Evolutionary conservation across 30 jellyfish, hydroid and myxozoan genomes (phyloP).

Genomic region (Chrysaora quinquecirrha): DNA sequence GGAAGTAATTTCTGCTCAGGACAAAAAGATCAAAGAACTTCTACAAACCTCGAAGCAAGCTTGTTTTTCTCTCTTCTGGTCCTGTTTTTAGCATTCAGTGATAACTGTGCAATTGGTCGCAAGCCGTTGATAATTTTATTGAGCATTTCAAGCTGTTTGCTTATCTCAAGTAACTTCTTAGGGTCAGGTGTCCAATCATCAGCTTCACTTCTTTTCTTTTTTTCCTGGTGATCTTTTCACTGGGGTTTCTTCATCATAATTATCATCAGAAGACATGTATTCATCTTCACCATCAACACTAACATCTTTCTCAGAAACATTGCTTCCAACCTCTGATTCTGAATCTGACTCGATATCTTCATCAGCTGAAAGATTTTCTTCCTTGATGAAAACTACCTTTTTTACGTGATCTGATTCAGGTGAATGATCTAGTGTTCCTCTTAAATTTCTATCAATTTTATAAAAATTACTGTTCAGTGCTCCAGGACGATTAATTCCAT

Average conservation of each 20-base stretch:
- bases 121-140: constrained; percentile 70
- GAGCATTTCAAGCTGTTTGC: constrained; percentile 78
- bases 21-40: too few species aligned
- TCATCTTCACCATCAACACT: constrained; percentile 55
- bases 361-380: constrained; percentile 10
- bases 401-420: not conserved
- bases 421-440: not conserved
- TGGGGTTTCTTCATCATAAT: constrained; percentile 61
- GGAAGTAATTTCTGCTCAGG: too few species aligned
- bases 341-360: constrained; percentile 1
- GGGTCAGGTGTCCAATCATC: constrained; percentile 93
- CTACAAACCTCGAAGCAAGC: constrained; percentile 87
- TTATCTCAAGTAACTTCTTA: constrained; percentile 63
- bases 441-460: not conserved
- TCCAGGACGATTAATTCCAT: constrained; percentile 63
- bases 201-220: constrained; percentile 77
- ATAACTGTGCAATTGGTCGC: constrained; percentile 63
- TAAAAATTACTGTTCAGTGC: constrained; percentile 37
- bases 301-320: constrained; percentile 47
- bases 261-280: constrained; percentile 47
- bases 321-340: constrained; percentile 37
- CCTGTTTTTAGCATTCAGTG: constrained; percentile 54
- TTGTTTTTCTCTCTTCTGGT: constrained; percentile 85
- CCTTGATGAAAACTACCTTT: not conserved
- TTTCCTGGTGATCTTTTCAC: constrained; percentile 13